Base-by-base conservation (phyloP, 2,797 vertebrate genomes). In the Neomorphus geoffroyi region DNA sequence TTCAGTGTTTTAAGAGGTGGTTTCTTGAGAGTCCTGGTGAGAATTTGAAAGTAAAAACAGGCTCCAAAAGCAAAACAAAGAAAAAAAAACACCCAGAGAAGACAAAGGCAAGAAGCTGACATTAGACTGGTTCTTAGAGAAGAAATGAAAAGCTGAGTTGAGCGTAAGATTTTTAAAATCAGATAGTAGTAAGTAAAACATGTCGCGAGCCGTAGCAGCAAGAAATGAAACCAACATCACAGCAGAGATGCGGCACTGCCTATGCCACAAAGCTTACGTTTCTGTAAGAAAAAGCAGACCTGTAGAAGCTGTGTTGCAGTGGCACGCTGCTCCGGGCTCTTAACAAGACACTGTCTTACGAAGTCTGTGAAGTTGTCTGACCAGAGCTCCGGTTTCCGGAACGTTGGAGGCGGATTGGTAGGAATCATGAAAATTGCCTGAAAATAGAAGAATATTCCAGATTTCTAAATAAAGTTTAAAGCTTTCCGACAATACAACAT, bases 391-490 rank as follows among this genome's bases (percentile, higher is more conserved):
- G 98, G 98, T 26, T 98, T 99, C 53, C 98, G 98, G 95, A 99
- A 99, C 0, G 98, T 99, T 8, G 99, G 99, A 7, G 99, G 99
- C 1, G 99, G 99, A 85, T 99, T 99, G 86, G 98, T 99, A 37
- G 99, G 99, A 96, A 99, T 99, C 99, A 99, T 99, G 96, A 99
- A 99, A 96, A 99, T 99, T 30, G 99, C 99, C 99, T 99, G 88
- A 65, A 78, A 95, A 74, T 18, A 71, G 66, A 62, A 88, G 28
- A 71, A 43, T 16, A 46, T 53, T 53, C 58, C 21, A 56, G 16
- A 53, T 85, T 80, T 80, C 19, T 60, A 84, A 69, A 69, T 10
- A 28, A 53, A 75, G 51, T 46, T 62, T 58, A 77, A 62, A 87
- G 48, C 10, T 51, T 64, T 72, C 58, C 21, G 72, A 43, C 32